phyloP scores from a whole-genome alignment of 2,113 vertebrate species.

The Peromyscus polionotus region DNA sequence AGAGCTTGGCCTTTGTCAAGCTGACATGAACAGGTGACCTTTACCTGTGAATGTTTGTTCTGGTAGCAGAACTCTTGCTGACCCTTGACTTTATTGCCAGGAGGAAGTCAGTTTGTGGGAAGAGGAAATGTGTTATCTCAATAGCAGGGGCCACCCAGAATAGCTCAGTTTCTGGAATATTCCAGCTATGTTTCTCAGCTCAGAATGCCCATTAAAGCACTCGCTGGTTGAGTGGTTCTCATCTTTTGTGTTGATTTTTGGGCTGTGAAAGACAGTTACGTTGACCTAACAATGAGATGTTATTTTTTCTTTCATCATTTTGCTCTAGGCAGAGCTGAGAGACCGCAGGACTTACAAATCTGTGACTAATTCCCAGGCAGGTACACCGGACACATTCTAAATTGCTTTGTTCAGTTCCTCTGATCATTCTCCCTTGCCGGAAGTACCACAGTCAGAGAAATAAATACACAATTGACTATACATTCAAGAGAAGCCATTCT shows the following conservation, averaged over 20 bases:
- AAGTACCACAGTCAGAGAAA: not conserved
- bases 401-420: not conserved
- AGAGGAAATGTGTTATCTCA: not conserved
- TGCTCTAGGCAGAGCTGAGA: not conserved
- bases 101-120: not conserved
- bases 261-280: not conserved
- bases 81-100: not conserved
- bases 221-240: not conserved
- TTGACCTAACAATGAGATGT: not conserved
- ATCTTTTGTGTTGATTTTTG: not conserved
- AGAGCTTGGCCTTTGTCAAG: not conserved
- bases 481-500: not conserved
- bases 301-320: constrained; percentile 22
- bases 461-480: not conserved
- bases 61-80: not conserved
- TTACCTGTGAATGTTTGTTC: not conserved
- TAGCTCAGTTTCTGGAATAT: not conserved
- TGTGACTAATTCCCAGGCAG: not conserved
- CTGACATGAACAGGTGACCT: not conserved
- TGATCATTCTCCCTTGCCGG: not conserved
- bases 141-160: not conserved
- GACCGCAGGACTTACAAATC: not conserved
- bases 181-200: not conserved
- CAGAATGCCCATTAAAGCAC: not conserved
- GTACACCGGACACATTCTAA: not conserved